Conservation (phyloP, 2,113 vertebrate species). For the Pyxicephalus adspersus region DNA sequence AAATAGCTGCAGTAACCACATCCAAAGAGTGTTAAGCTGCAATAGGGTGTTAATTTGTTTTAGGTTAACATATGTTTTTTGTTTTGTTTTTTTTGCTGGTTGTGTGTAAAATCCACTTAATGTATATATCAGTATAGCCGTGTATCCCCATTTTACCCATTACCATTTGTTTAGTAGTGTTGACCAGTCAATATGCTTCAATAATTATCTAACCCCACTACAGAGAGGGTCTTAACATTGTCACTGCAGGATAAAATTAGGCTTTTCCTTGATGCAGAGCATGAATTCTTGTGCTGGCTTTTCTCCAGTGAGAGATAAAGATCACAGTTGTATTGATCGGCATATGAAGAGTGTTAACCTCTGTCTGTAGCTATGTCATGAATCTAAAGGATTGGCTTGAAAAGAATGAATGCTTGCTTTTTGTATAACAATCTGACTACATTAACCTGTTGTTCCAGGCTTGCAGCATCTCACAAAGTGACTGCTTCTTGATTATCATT, state of each 20-base stretch:
- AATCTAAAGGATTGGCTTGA: background rate
- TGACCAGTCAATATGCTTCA: no score
- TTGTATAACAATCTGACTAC: background rate
- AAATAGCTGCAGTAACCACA: no score
- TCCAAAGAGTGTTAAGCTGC: no score
- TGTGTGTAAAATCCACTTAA: no score
- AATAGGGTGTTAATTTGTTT: no score
- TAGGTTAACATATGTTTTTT: no score
- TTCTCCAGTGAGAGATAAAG: background rate
- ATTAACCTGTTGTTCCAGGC: slow-evolving; percentile 92
- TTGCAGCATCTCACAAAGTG: slow-evolving; percentile 92
- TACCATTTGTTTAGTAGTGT: no score
- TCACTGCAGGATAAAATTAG: background rate
- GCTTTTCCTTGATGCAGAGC: background rate
- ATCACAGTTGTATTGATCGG: slow-evolving; percentile 5
- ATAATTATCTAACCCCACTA: no score
- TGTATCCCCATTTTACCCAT: no score
- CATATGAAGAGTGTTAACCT: slow-evolving; percentile 12
- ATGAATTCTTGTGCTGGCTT: background rate
- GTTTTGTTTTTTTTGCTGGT: no score
- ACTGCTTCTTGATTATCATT: slow-evolving; percentile 93
- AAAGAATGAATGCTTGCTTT: background rate
- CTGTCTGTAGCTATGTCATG: background rate
- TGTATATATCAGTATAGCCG: no score
- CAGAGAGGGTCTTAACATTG: no score